Evolutionary conservation across 2,113 vertebrate species (phyloP), one percentile per base, ranked within the genome.

Genomic region (Zeus faber): DNA sequence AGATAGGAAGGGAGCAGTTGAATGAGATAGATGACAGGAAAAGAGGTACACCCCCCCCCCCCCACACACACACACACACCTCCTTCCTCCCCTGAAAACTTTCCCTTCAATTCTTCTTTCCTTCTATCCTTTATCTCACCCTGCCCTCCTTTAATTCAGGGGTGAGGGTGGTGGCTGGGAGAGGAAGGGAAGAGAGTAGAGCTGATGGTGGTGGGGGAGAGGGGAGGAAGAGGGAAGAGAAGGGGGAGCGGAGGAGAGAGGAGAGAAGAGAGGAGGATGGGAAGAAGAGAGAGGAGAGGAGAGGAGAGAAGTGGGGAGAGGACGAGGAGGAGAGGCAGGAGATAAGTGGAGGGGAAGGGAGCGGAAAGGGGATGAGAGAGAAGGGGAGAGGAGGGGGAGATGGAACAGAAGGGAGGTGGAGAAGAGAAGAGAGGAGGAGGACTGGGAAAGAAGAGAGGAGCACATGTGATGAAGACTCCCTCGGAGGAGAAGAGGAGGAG

Each of bases 201-300:
- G 21, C n/a, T n/a, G n/a, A n/a, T n/a, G n/a, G n/a, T n/a, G n/a
- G n/a, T 45, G 71, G 76, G 79, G 49, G 52, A 79, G 62, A 68
- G 70, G 76, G 24, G 46, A 71, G 66, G 17, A 18, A 48, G 57
- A 13, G 75, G 79, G 78, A 82, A 79, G 64, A 54, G 67, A 58
- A 49, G 26, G 23, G 37, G 18, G 22, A 43, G 5, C 35, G 17
- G 21, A 20, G 1, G 18, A 41, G 51, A 53, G 51, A 14, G 20
- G 33, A 26, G n/a, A 7, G 22, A 13, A 23, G 35, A 31, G 52
- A 62, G 50, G 49, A 22, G 7, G 14, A 23, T 1, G 20, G 11
- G 44, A 46, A 20, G 7, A 4, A 6, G 20, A 21, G 44, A 18
- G 2, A 46, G 9, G 21, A 18, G 22, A 26, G 11, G 23, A 25